Percentiles rank a stretch among this genome's conserved stretches.
Conservation (phyloP, 1,140 invertebrate species). For the Archegozetes longisetosus region DNA sequence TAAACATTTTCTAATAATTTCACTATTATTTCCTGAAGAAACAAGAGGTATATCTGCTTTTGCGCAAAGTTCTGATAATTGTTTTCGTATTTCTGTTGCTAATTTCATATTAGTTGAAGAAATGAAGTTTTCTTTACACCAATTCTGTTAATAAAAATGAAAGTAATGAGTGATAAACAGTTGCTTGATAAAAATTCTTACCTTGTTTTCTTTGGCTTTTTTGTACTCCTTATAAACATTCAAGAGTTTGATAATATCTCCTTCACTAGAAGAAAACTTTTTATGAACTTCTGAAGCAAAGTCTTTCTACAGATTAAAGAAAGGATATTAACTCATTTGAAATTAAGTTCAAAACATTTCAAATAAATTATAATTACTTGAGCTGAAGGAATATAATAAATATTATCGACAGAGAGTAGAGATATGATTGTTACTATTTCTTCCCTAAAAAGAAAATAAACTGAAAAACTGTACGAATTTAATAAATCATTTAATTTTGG, state of each 20-base stretch:
- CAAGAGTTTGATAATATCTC: slow-evolving; percentile 80
- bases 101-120: slow-evolving; percentile 68
- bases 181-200: slow-evolving; percentile 20
- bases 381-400: slow-evolving; percentile 25
- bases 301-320: slow-evolving; percentile 35
- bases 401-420: slow-evolving; percentile 44
- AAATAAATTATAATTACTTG: slow-evolving; percentile 25
- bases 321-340: slow-evolving; percentile 2
- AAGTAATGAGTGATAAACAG: background rate
- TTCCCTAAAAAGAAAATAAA: slow-evolving; percentile 37
- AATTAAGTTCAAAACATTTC: too few species aligned
- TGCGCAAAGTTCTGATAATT: slow-evolving; percentile 58
- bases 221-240: slow-evolving; percentile 71
- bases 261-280: slow-evolving; percentile 70
- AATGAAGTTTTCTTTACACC: slow-evolving; percentile 80
- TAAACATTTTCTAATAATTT: slow-evolving; percentile 13
- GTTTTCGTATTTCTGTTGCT: slow-evolving; percentile 60
- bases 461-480: slow-evolving; percentile 1
- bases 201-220: slow-evolving; percentile 53
- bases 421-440: slow-evolving; percentile 58
- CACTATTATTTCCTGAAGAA: slow-evolving; percentile 48
- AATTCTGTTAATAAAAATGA: slow-evolving; percentile 42
- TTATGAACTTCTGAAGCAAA: slow-evolving; percentile 46
- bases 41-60: slow-evolving; percentile 44
- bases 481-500: slow-evolving; percentile 14